Percentiles rank a stretch among this genome's conserved stretches.
Evolutionary conservation across 1,140 invertebrate species (phyloP).

Genomic region (Pentalonia nigronervosa): DNA sequence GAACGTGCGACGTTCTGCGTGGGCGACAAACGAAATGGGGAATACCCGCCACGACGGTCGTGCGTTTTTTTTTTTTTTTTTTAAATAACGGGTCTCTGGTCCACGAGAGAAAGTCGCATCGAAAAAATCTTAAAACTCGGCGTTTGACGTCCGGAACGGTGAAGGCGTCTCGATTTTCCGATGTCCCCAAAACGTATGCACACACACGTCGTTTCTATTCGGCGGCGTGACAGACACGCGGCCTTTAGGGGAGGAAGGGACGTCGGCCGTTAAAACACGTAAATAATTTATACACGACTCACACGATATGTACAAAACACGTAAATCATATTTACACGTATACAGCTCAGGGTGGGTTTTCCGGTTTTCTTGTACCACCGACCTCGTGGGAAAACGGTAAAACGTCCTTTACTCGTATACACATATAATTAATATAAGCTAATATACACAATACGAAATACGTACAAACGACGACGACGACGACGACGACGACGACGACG

Average conservation of each 20-base stretch:
- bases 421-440: neutral
- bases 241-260: neutral
- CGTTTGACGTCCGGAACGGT: neutral
- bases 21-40: neutral
- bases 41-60: neutral
- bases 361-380: neutral
- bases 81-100: no score
- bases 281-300: neutral
- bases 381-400: neutral
- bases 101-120: no score
- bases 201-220: neutral
- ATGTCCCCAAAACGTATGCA: neutral
- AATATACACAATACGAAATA: neutral
- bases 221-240: neutral
- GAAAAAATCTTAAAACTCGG: neutral
- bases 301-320: neutral
- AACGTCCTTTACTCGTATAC: neutral
- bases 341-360: neutral
- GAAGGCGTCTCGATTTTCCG: neutral
- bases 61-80: no score
- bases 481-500: neutral
- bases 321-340: conserved; percentile 4
- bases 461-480: neutral
- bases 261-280: no score
- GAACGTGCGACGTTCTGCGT: no score